phyloP scores from a whole-genome alignment of 2,888 invertebrate genomes.

The Saturnia pavonia region DNA sequence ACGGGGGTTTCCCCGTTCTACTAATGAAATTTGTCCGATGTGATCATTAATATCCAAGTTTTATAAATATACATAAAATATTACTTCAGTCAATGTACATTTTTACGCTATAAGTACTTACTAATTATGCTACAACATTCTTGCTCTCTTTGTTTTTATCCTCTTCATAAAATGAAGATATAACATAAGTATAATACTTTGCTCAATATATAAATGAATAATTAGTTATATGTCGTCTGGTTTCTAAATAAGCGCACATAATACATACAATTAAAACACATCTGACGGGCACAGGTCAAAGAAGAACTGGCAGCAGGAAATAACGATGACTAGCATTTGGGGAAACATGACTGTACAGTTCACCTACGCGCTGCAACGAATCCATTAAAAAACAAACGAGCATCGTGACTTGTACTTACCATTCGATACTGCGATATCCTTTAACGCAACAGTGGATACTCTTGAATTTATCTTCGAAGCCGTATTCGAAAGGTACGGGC shows the following conservation, averaged over 20 bases:
- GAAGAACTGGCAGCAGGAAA: not conserved
- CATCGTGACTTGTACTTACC: constrained; percentile 79
- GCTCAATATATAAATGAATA: not conserved
- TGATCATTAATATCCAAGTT: not conserved
- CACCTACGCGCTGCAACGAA: constrained; percentile 12
- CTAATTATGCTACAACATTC: too few species aligned
- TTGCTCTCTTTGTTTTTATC: not conserved
- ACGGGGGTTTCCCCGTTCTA: not conserved
- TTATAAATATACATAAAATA: too few species aligned
- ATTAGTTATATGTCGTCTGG: not conserved
- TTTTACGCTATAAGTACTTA: too few species aligned
- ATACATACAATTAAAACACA: constrained; percentile 2
- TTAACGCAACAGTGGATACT: constrained; percentile 89
- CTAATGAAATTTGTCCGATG: not conserved
- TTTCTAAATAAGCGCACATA: not conserved
- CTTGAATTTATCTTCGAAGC: constrained; percentile 86
- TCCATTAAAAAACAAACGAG: not conserved
- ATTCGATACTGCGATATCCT: constrained; percentile 89
- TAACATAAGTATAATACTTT: not conserved
- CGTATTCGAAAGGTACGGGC: constrained; percentile 85
- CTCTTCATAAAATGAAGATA: not conserved
- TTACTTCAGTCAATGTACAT: too few species aligned
- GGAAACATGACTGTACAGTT: constrained; percentile 13
- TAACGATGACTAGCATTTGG: constrained; percentile 15
- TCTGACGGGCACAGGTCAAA: constrained; percentile 6